phyloP scores from a whole-genome alignment of 1,140 invertebrate species.

The Schlechtendalia chinensis region DNA sequence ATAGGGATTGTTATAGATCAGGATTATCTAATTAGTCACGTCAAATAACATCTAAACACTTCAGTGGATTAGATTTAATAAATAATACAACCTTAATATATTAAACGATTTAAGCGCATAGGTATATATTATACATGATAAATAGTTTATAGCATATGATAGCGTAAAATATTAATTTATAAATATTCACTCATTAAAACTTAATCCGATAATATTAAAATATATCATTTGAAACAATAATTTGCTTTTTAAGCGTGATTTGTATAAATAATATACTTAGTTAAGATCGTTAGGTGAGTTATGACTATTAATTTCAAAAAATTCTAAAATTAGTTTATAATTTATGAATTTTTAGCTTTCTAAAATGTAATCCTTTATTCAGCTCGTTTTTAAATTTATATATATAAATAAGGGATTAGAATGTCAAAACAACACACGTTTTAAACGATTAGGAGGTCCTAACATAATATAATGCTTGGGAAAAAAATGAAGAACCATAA shows the following conservation, averaged over 20 bases:
- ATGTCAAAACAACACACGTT: not conserved
- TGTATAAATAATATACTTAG: not conserved
- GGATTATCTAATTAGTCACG: not conserved
- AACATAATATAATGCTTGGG: not conserved
- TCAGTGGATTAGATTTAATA: not conserved
- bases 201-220: not conserved
- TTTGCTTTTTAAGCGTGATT: not conserved
- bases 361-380: not conserved
- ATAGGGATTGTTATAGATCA: not conserved
- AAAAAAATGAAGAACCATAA: not conserved
- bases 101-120: too few species aligned
- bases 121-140: not conserved
- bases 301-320: not conserved
- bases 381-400: not conserved
- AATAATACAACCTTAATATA: not conserved
- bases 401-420: not conserved
- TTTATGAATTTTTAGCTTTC: not conserved
- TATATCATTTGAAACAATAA: not conserved
- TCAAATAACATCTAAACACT: not conserved
- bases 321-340: not conserved
- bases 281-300: not conserved
- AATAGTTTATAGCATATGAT: not conserved
- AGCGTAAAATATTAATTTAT: not conserved
- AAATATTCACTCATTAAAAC: not conserved
- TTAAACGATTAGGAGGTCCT: not conserved